Evolutionary conservation across 1,140 invertebrate species (phyloP).

Genomic region (Thaumetopoea pityocampa): DNA sequence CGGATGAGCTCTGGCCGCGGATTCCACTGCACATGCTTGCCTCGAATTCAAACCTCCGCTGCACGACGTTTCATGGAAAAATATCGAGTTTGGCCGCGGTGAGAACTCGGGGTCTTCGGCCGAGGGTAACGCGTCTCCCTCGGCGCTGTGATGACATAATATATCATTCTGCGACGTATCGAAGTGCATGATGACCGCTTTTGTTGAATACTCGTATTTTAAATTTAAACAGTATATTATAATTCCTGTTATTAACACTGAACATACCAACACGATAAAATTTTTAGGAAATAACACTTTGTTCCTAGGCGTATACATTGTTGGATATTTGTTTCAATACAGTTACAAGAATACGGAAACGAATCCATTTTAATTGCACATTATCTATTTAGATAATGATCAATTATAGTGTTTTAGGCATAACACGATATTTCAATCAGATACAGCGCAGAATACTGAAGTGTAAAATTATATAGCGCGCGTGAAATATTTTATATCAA

Average conservation of each 20-base stretch:
- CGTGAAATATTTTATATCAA: too few species aligned
- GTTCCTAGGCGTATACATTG: constrained; percentile 1
- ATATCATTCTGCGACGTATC: constrained; percentile 12
- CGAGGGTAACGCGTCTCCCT: constrained; percentile 21
- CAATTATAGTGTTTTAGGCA: background rate
- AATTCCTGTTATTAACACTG: background rate
- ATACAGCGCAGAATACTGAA: background rate
- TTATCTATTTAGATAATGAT: background rate
- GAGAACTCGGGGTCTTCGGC: constrained; percentile 19
- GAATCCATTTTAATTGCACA: background rate
- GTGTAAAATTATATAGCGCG: background rate
- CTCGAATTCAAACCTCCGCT: constrained; percentile 56
- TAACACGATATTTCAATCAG: constrained; percentile 3
- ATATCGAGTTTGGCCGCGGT: constrained; percentile 58
- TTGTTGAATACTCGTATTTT: background rate
- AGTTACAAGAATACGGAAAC: background rate
- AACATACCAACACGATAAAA: background rate
- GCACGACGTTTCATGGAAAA: constrained; percentile 79
- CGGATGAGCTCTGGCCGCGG: constrained; percentile 76
- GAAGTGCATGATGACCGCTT: background rate
- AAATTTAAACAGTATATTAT: background rate
- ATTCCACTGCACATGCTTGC: constrained; percentile 79
- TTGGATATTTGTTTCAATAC: background rate
- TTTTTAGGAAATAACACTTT: background rate
- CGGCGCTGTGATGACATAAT: constrained; percentile 28